phyloP scores from a whole-genome alignment of 2,113 vertebrate species.

The human (Homo sapiens) region GRCh38 chr20:37327501-37328000 shows the following conservation, averaged over 20 bases:
- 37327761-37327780: conserved; percentile 61
- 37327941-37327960: neutral
- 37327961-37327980: neutral
- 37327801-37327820: conserved; percentile 65
- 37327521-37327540: no score
- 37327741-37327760: neutral
- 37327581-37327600: no score
- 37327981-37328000: neutral
- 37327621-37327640: no score
- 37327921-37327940: neutral
- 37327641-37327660: no score
- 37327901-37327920: neutral
- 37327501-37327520: no score
- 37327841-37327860: neutral
- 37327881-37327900: neutral
- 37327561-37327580: no score
- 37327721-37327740: conserved; percentile 53
- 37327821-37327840: conserved; percentile 59
- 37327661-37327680: no score
- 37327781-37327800: conserved; percentile 43
- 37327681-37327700: no score
- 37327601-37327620: no score
- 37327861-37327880: conserved; percentile 14
- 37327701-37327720: no score
- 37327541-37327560: no score